Percentiles rank a stretch among this genome's conserved stretches.
These are phyloP conservation scores for Mimachlamys varia DNA, from an alignment of 2,888 invertebrate genomes.

Conservation along the genomic window DNA sequence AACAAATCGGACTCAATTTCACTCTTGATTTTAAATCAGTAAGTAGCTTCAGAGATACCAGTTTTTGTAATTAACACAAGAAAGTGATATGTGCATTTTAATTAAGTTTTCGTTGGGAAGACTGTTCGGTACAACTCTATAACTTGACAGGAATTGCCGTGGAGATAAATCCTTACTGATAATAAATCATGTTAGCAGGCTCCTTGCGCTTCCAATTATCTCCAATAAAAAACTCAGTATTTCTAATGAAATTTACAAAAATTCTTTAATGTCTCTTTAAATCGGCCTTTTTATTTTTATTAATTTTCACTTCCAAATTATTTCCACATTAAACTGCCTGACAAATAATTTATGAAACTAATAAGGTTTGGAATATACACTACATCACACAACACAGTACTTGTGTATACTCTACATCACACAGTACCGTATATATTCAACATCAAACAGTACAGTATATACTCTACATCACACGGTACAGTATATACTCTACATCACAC, in stretches of 20 bases:
- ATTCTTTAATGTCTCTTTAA: neutral
- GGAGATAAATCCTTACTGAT: neutral
- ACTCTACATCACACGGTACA: no score
- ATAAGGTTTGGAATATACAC: no score
- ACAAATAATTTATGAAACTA: no score
- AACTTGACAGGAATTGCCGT: neutral
- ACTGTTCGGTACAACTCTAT: neutral
- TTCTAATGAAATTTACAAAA: neutral
- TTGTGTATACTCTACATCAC: no score
- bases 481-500: no score
- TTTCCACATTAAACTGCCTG: no score
- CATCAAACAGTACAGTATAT: no score
- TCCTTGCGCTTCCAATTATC: neutral
- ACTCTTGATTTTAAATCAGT: neutral
- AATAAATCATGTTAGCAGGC: neutral
- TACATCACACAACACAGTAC: no score
- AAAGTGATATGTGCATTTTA: constrained; percentile 32
- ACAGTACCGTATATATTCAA: no score
- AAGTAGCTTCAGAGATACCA: neutral
- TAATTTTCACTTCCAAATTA: neutral
- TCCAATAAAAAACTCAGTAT: neutral
- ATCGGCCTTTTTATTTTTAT: neutral
- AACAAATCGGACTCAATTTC: neutral
- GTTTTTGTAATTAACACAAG: neutral
- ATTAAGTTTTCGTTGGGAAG: neutral